Evolutionary conservation across 64 coral and sea anemone genomes (phyloP).

Genomic region (Trachythela sp.): DNA sequence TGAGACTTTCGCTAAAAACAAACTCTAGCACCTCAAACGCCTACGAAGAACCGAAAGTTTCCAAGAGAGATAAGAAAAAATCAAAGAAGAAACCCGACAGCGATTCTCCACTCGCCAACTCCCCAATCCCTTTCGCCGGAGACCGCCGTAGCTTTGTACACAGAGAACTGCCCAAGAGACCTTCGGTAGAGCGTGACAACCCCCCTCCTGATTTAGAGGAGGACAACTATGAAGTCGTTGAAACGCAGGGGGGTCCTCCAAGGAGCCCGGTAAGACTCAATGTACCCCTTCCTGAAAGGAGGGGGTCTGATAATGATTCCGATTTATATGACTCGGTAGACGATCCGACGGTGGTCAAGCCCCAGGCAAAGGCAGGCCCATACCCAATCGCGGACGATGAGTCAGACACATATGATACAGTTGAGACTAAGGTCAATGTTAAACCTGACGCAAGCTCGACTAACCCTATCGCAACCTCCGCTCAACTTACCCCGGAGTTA

Average conservation of each 20-base stretch:
- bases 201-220: background rate
- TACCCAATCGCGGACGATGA: background rate
- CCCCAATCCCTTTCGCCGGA: background rate
- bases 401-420: background rate
- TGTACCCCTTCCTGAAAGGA: background rate
- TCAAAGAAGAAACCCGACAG: background rate
- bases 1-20: background rate
- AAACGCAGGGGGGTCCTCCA: background rate
- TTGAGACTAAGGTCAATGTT: background rate
- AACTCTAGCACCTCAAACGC: background rate
- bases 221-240: background rate
- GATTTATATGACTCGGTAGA: background rate
- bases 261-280: background rate
- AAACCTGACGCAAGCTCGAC: no score
- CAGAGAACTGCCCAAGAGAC: background rate
- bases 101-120: background rate
- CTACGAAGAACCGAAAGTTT: background rate
- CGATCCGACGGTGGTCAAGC: background rate
- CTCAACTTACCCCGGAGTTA: no score
- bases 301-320: background rate
- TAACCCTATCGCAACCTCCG: no score
- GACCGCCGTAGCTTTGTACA: background rate
- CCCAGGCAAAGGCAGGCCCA: background rate
- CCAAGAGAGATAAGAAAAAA: background rate
- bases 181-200: background rate